These are phyloP conservation scores for Psococerastis gibbosa DNA, from an alignment of 2,888 invertebrate genomes.

Conservation along the genomic window DNA sequence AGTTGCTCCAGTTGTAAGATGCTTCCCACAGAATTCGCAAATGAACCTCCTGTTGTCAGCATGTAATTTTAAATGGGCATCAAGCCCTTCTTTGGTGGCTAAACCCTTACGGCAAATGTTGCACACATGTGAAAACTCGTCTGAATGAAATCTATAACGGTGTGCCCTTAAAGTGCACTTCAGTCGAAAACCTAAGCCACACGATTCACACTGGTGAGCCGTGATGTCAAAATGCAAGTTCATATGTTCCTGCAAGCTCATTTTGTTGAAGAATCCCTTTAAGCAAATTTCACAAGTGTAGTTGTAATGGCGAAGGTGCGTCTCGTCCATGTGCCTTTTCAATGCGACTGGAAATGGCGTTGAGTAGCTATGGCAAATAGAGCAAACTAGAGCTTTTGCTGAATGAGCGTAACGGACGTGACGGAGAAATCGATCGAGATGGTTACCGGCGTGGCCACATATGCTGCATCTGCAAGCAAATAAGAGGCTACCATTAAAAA, in stretches of 20 bases:
- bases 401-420: background rate
- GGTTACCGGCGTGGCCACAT: too few relatives aligned
- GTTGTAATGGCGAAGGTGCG: background rate
- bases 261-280: slow-evolving; percentile 6
- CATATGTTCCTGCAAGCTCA: slow-evolving; percentile 2
- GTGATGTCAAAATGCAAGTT: background rate
- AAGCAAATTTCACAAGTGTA: slow-evolving; percentile 5
- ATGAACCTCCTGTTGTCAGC: slow-evolving; percentile 35
- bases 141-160: background rate
- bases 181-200: slow-evolving; percentile 2
- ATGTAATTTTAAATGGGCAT: slow-evolving; percentile 32
- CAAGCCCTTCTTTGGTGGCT: slow-evolving; percentile 31
- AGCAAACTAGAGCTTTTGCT: background rate
- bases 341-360: background rate
- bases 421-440: too few relatives aligned
- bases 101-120: slow-evolving; percentile 38
- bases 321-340: slow-evolving; percentile 3
- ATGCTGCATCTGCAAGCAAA: too few relatives aligned
- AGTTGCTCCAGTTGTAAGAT: slow-evolving; percentile 28
- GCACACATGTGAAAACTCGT: slow-evolving; percentile 24
- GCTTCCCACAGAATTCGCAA: slow-evolving; percentile 29
- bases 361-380: background rate
- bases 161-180: slow-evolving; percentile 6
- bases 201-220: slow-evolving; percentile 1
- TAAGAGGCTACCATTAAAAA: too few relatives aligned